Base-by-base conservation (phyloP, 2,113 vertebrate genomes). In the Budorcas taxicolor region DNA sequence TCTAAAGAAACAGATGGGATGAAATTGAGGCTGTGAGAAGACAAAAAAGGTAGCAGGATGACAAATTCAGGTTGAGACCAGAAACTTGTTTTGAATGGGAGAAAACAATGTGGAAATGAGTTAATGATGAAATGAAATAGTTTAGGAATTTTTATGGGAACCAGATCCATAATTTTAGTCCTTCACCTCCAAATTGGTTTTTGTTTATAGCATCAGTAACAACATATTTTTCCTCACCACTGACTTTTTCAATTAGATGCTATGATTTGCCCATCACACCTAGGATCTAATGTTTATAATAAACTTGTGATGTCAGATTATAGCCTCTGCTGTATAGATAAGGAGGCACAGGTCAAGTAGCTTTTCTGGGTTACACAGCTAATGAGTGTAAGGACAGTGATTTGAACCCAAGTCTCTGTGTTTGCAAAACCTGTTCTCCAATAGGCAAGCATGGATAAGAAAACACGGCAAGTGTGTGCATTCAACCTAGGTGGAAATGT, bases 401-500 rank as follows among this genome's bases (percentile, higher is more conserved):
- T n/a, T 90, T 94, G 85, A 97, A 92, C 50, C 17, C 58, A 90
- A 10, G 5, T 86, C 52, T 85, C 74, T n/a, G 3, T n/a, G n/a
- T 78, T 53, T 86, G 36, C 82, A 93, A 95, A 96, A 25, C 23
- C 43, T 86, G 7, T 81, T 87, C 43, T 94, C 25, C 47, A 92
- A 43, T 55, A 57, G 4, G 40, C 43, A 94, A 88, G 27, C 21
- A 78, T 9, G 5, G 16, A 57, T 62, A 43, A 92, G 36, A 71
- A 96, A 94, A 80, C 6, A 43, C 2, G 27, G 3, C 36, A 88
- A 86, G 17, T 55, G 23, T 19, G 25, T 16, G 4, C 43, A 95
- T 83, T 96, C 85, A 92, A 85, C 58, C 11, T 74, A 50, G 29
- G 62, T 89, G 33, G 74, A 96, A 94, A 97, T 83, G 52, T 86